These are phyloP conservation scores for Xiphias gladius DNA, from an alignment of 2,113 vertebrate species.

Conservation along the genomic window DNA sequence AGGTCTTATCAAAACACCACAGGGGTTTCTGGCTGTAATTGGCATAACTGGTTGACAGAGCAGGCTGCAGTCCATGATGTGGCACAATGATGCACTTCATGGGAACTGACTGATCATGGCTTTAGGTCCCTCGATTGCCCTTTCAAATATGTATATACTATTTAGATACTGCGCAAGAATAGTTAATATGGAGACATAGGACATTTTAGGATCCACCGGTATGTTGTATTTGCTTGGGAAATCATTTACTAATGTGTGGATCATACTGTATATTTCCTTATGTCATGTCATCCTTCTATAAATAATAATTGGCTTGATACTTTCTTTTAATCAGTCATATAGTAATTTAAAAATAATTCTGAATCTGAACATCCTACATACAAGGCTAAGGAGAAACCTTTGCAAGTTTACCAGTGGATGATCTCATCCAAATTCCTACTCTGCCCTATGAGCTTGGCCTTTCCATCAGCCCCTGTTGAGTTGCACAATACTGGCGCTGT, in stretches of 20 bases:
- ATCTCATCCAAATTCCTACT: constrained; percentile 33
- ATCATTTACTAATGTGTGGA: background rate
- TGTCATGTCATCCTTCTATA: background rate
- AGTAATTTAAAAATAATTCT: constrained; percentile 4
- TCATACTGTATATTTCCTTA: background rate
- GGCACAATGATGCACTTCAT: constrained; percentile 71
- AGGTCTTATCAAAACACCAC: constrained; percentile 83
- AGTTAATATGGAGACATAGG: constrained; percentile 29
- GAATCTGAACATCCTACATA: background rate
- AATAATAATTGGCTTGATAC: background rate
- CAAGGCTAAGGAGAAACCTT: constrained; percentile 1
- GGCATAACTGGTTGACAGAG: constrained; percentile 78
- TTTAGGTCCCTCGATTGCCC: constrained; percentile 59
- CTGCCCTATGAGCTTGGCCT: constrained; percentile 44
- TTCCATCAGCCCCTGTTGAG: constrained; percentile 30
- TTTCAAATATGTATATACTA: constrained; percentile 60
- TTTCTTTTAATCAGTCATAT: background rate
- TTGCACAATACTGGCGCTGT: constrained; percentile 25
- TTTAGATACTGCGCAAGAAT: constrained; percentile 35
- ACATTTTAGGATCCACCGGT: background rate
- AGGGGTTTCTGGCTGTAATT: constrained; percentile 81
- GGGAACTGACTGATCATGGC: constrained; percentile 56
- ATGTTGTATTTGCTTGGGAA: background rate
- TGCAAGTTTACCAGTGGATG: constrained; percentile 8
- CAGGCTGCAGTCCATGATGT: constrained; percentile 71